Conservation (phyloP, 2,113 vertebrate genomes). For the Piaya cayana region DNA sequence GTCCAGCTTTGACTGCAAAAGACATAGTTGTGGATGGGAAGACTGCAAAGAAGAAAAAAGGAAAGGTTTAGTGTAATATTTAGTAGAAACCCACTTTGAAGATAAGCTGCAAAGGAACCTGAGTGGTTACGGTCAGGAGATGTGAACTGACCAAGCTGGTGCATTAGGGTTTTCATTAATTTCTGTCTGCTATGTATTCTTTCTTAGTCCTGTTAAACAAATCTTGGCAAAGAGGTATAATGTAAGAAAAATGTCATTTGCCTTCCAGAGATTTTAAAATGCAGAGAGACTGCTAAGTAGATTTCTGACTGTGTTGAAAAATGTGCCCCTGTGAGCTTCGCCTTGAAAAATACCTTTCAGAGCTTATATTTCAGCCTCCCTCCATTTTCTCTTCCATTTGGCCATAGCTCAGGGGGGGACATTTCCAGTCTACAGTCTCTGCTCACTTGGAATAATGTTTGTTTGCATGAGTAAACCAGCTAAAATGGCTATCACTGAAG, state of each 20-base stretch:
- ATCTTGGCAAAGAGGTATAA: neutral
- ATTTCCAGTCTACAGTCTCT: conserved; percentile 18
- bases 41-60: neutral
- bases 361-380: neutral
- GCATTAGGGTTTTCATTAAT: neutral
- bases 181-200: neutral
- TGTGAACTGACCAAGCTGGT: rapidly evolving
- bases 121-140: neutral
- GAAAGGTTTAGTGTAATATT: neutral
- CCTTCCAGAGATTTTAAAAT: conserved; percentile 8
- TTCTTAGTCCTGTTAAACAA: neutral
- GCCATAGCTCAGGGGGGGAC: neutral
- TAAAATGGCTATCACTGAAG: conserved; percentile 55
- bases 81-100: neutral
- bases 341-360: neutral
- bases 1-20: neutral
- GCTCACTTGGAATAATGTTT: conserved; percentile 61
- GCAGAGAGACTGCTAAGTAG: neutral
- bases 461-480: conserved; percentile 49
- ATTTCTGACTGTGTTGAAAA: neutral
- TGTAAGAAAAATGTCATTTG: neutral
- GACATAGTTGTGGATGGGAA: neutral
- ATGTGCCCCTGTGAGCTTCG: neutral
- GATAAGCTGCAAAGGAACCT: neutral
- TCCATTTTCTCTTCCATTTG: conserved; percentile 17